Evolutionary conservation across 2,113 vertebrate species (phyloP).

Genomic region (Candoia aspera): DNA sequence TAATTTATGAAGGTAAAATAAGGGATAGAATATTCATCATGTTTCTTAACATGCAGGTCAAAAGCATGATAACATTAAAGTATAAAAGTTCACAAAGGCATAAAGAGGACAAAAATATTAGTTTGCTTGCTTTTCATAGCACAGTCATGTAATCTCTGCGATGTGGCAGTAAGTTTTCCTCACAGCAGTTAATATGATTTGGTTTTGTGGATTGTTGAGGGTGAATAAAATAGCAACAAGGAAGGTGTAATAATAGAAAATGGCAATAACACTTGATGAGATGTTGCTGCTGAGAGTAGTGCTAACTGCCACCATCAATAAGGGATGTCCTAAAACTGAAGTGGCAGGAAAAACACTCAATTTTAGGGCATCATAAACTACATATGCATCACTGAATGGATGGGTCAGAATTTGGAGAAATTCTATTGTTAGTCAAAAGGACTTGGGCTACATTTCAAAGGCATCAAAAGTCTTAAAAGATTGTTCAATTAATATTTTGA

Average conservation of each 20-base stretch:
- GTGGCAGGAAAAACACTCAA: not conserved
- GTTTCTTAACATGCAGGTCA: not conserved
- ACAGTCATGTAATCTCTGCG: not conserved
- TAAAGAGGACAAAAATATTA: not conserved
- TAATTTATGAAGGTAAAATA: not conserved
- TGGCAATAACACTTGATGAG: not conserved
- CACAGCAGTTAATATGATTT: not conserved
- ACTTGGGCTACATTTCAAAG: not conserved
- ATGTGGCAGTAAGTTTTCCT: not conserved
- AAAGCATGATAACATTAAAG: not conserved
- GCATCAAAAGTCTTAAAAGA: not conserved
- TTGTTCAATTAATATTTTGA: not conserved
- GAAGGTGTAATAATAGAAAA: not conserved
- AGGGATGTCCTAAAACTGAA: not conserved
- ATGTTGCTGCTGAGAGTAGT: not conserved
- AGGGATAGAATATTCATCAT: not conserved
- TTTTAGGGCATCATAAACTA: not conserved
- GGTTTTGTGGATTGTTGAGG: not conserved
- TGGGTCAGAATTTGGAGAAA: not conserved
- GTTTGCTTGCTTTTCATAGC: not conserved
- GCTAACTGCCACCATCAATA: not conserved
- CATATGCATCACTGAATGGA: not conserved
- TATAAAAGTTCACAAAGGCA: not conserved
- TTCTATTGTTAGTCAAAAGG: not conserved
- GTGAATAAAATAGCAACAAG: not conserved